Conservation (phyloP, 2,888 invertebrate species). For the Drosophila peninsularis region DNA sequence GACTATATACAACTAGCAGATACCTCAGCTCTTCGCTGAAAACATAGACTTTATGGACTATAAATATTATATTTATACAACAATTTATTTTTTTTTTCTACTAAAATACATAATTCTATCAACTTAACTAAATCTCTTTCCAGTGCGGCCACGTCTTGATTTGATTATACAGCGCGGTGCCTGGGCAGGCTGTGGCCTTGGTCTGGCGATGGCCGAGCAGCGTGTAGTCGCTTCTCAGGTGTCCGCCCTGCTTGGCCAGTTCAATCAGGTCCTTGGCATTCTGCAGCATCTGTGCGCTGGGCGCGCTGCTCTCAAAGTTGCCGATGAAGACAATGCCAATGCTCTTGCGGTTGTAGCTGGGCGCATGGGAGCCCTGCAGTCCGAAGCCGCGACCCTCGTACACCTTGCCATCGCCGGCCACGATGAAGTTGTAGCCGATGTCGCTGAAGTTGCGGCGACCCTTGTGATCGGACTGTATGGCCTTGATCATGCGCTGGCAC, state of each 20-base stretch:
- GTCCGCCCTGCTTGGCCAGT: slow-evolving; percentile 87
- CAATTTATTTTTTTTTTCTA: background rate
- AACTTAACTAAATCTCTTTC: slow-evolving; percentile 45
- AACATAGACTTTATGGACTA: too few relatives aligned
- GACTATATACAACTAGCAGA: too few relatives aligned
- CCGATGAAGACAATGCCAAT: slow-evolving; percentile 90
- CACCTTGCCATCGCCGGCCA: slow-evolving; percentile 90
- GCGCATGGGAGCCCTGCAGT: slow-evolving; percentile 89
- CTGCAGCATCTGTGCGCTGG: slow-evolving; percentile 87
- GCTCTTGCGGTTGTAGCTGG: slow-evolving; percentile 88
- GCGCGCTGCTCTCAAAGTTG: slow-evolving; percentile 84
- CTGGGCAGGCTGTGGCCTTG: slow-evolving; percentile 88
- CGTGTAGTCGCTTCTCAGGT: slow-evolving; percentile 86
- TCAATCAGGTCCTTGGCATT: slow-evolving; percentile 87
- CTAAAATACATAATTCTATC: background rate
- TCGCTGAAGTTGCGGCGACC: slow-evolving; percentile 87
- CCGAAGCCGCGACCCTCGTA: slow-evolving; percentile 91
- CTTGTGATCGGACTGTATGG: slow-evolving; percentile 88
- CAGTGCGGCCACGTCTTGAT: slow-evolving; percentile 88
- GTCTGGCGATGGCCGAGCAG: slow-evolving; percentile 89
- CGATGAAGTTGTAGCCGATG: slow-evolving; percentile 89
- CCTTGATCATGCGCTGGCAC: slow-evolving; percentile 87
- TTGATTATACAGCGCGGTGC: slow-evolving; percentile 86
- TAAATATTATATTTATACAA: background rate
- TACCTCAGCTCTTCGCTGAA: too few relatives aligned